Evolutionary conservation across 2,888 invertebrate species (phyloP).

Genomic region (Metopia argyrocephala): DNA sequence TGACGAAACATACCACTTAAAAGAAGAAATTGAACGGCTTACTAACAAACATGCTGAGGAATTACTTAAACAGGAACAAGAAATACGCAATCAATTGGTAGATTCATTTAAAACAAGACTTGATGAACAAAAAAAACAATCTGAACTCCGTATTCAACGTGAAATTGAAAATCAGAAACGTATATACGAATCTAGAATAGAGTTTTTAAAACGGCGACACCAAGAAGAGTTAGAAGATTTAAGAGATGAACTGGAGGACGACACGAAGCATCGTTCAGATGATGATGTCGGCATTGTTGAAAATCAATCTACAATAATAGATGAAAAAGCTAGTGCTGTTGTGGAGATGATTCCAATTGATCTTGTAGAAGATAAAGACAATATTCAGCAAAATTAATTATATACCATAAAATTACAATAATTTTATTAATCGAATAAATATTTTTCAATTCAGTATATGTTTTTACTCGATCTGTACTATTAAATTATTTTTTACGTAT

Average conservation of each 20-base stretch:
- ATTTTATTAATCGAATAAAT: too few relatives aligned
- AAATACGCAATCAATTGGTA: slow-evolving; percentile 72
- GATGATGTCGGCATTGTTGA: neutral
- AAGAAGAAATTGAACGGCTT: slow-evolving; percentile 65
- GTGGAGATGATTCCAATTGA: neutral
- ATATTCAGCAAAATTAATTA: neutral
- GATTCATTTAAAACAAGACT: slow-evolving; percentile 70
- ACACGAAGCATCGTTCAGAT: slow-evolving; percentile 20
- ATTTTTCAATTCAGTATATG: neutral
- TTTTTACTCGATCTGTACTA: neutral
- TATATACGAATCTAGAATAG: slow-evolving; percentile 71
- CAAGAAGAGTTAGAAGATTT: slow-evolving; percentile 63
- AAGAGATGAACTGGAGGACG: slow-evolving; percentile 61
- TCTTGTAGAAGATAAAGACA: neutral
- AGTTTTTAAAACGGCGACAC: slow-evolving; percentile 64
- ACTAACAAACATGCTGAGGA: slow-evolving; percentile 58
- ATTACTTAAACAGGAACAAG: slow-evolving; percentile 69
- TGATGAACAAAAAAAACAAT: slow-evolving; percentile 65
- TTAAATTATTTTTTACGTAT: neutral
- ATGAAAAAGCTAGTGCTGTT: neutral
- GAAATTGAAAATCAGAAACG: slow-evolving; percentile 68
- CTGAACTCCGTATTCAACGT: slow-evolving; percentile 68
- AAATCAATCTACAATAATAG: neutral
- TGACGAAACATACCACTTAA: slow-evolving; percentile 65
- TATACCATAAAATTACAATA: too few relatives aligned